phyloP scores from a whole-genome alignment of 23 tunicate genomes.

The Trididemnum miniatum region DNA sequence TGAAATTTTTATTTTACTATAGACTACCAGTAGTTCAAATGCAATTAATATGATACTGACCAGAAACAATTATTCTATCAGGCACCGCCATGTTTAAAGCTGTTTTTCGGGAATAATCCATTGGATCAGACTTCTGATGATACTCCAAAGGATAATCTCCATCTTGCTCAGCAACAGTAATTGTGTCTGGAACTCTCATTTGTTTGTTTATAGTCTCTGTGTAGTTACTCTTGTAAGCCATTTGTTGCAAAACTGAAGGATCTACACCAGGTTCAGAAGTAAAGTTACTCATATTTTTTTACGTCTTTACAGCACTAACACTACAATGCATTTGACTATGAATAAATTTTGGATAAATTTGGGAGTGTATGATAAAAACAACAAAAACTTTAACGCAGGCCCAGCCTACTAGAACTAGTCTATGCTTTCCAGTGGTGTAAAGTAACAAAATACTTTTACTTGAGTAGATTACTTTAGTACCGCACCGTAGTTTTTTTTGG shows the following conservation, averaged over 20 bases:
- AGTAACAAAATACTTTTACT: too few species aligned
- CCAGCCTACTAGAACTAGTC: too few species aligned
- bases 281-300: neutral
- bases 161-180: constrained; percentile 44
- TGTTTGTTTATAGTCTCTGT: constrained; percentile 66
- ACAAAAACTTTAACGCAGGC: neutral
- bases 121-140: neutral
- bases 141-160: neutral
- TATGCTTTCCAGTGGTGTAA: too few species aligned
- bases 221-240: constrained; percentile 47
- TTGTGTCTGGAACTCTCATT: constrained; percentile 76
- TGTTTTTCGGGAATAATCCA: neutral
- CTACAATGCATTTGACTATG: neutral
- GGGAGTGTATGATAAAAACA: neutral
- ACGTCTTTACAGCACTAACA: neutral
- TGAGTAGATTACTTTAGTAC: too few species aligned
- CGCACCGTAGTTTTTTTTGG: too few species aligned
- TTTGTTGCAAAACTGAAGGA: constrained; percentile 45
- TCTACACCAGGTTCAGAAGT: constrained; percentile 23
- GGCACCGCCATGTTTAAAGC: constrained; percentile 80
- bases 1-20: too few species aligned
- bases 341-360: neutral
- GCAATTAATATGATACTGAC: too few species aligned
- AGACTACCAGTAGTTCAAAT: too few species aligned
- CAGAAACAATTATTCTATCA: constrained; percentile 83